phyloP scores from a whole-genome alignment of 2,113 vertebrate species.

The Sander vitreus region DNA sequence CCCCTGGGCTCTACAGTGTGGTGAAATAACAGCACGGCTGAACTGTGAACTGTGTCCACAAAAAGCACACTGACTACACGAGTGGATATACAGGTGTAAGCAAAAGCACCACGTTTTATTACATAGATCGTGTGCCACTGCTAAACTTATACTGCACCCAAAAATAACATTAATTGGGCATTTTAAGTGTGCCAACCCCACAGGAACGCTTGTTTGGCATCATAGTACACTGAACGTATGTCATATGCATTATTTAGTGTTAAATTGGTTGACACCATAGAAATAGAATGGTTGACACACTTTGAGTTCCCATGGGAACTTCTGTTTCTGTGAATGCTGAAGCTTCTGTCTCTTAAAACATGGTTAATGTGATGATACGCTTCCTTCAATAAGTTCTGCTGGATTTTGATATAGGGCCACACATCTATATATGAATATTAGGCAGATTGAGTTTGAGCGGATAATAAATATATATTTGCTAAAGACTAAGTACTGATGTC shows the following conservation, averaged over 20 bases:
- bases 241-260: constrained; percentile 14
- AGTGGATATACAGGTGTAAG: background rate
- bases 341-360: background rate
- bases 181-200: background rate
- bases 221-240: background rate
- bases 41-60: background rate
- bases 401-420: constrained; percentile 7
- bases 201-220: background rate
- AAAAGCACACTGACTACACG: background rate
- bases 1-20: background rate
- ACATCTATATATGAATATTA: constrained; percentile 9
- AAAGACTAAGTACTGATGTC: constrained; percentile 23
- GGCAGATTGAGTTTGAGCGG: constrained; percentile 11
- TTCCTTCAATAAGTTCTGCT: background rate
- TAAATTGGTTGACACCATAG: background rate
- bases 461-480: constrained; percentile 28
- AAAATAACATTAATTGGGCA: background rate
- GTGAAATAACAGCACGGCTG: background rate
- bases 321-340: background rate
- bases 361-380: background rate
- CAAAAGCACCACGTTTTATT: background rate
- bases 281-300: background rate
- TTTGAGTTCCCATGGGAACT: background rate
- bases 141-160: background rate
- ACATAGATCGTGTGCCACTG: background rate